These are phyloP conservation scores for Actias luna DNA, from an alignment of 2,888 invertebrate genomes.

Conservation along the genomic window DNA sequence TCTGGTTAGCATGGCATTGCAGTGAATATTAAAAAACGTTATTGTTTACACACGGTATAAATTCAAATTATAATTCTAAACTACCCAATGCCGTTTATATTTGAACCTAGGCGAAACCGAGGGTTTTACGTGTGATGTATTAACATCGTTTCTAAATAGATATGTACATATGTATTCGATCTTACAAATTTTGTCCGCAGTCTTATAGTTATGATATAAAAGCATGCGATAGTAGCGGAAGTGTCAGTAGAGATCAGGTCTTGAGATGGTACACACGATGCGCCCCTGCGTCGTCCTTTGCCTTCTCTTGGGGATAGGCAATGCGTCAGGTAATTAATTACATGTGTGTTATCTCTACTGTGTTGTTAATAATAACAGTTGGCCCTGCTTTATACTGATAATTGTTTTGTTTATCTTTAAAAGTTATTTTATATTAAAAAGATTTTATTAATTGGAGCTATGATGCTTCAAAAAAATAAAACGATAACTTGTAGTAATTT, in stretches of 20 bases:
- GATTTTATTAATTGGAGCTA: background rate
- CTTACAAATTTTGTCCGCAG: conserved; percentile 51
- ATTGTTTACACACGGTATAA: too few species aligned
- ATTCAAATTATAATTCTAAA: too few species aligned
- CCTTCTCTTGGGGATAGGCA: conserved; percentile 36
- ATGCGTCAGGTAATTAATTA: conserved; percentile 47
- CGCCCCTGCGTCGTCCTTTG: conserved; percentile 45
- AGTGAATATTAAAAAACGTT: too few species aligned
- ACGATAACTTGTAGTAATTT: background rate
- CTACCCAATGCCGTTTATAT: background rate
- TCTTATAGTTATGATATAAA: conserved; percentile 62
- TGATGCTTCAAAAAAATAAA: background rate
- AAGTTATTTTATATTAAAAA: background rate
- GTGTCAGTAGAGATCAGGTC: conserved; percentile 46
- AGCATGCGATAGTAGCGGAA: conserved; percentile 47
- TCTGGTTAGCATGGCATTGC: too few species aligned
- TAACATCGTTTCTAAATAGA: conserved; percentile 53
- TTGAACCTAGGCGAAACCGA: background rate
- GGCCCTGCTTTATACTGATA: background rate
- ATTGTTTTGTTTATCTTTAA: background rate
- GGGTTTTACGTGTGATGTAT: background rate
- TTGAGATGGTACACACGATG: conserved; percentile 55
- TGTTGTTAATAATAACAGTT: conserved; percentile 17
- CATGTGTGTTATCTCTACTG: background rate
- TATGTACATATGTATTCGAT: conserved; percentile 47